These are phyloP conservation scores for Pelodytes ibericus DNA, from an alignment of 2,797 vertebrate species.

Conservation along the genomic window DNA sequence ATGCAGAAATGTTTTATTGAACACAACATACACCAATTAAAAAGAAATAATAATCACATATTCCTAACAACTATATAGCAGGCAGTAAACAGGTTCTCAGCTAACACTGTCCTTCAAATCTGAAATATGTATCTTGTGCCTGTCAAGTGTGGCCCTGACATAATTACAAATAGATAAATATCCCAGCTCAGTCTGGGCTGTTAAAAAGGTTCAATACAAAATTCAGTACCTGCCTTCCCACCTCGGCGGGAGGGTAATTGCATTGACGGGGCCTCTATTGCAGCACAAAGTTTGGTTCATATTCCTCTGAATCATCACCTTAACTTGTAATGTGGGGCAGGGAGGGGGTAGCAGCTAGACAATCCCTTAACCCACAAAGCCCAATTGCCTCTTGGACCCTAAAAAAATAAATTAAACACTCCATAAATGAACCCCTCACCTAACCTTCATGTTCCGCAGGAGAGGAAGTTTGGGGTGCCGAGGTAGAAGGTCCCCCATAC, in stretches of 20 bases:
- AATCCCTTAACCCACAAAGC: background rate
- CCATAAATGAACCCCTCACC: too few relatives aligned
- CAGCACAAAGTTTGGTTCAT: conserved; percentile 7
- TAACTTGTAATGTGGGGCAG: background rate
- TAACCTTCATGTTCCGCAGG: background rate
- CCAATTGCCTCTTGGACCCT: too few relatives aligned
- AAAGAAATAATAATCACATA: conserved; percentile 22
- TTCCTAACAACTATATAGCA: background rate
- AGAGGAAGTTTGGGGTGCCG: conserved; percentile 12
- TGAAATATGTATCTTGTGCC: conserved; percentile 27
- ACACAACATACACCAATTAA: conserved; percentile 50
- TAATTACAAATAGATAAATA: conserved; percentile 48
- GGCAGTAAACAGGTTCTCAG: conserved; percentile 30
- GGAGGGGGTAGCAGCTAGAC: background rate
- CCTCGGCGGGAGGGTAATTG: conserved; percentile 15
- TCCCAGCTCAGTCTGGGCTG: background rate
- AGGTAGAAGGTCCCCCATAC: conserved; percentile 54
- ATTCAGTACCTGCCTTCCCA: background rate
- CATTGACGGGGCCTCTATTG: conserved; percentile 42
- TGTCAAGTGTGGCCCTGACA: background rate
- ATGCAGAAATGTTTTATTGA: conserved; percentile 54
- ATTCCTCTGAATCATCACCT: background rate
- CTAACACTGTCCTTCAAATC: conserved; percentile 3
- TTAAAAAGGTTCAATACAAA: conserved; percentile 24
- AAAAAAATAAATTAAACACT: too few relatives aligned